phyloP scores from a whole-genome alignment of 2,797 vertebrate genomes.

The Hemitrygon akajei region DNA sequence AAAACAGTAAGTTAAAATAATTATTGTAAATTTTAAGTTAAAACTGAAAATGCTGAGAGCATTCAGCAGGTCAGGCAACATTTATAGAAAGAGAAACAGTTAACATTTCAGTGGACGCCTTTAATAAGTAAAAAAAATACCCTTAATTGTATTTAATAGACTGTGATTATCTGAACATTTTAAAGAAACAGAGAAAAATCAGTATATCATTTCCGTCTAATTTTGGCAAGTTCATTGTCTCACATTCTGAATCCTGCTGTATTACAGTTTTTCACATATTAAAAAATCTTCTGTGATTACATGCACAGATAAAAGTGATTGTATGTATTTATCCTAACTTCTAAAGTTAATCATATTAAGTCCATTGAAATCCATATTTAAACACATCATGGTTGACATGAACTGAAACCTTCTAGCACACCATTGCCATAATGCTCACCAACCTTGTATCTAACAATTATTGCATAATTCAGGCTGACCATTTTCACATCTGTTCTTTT shows the following conservation, averaged over 20 bases:
- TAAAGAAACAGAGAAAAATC: too few relatives aligned
- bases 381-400: neutral
- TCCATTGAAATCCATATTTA: neutral
- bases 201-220: neutral
- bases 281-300: neutral
- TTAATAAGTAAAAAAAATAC: neutral
- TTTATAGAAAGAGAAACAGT: too few relatives aligned
- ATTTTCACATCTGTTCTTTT: neutral
- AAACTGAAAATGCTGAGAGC: too few relatives aligned
- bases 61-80: too few relatives aligned
- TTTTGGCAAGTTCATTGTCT: neutral
- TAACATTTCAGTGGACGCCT: neutral
- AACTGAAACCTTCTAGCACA: neutral
- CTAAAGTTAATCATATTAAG: too few relatives aligned
- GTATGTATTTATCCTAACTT: neutral
- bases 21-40: too few relatives aligned
- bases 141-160: neutral
- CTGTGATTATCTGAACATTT: neutral
- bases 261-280: neutral
- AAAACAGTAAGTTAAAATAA: neutral
- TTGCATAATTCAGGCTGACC: neutral
- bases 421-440: neutral
- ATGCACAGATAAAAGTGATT: neutral
- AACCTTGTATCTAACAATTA: neutral
- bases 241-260: neutral